Conservation (phyloP, 2,797 vertebrate genomes). For the Cirrhinus mrigala region DNA sequence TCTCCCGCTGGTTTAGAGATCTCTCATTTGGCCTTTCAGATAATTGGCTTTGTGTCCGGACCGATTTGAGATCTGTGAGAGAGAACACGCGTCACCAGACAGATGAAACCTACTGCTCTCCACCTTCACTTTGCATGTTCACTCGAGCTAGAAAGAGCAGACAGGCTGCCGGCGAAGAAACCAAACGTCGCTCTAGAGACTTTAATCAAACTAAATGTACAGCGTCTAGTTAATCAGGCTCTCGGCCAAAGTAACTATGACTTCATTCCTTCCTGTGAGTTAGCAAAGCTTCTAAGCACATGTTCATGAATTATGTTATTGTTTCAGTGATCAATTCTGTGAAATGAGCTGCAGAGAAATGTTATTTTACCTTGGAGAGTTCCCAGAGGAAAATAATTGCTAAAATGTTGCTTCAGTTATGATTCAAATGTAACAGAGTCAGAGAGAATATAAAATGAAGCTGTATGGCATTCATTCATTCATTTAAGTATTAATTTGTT, state of each 20-base stretch:
- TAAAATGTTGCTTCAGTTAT: neutral
- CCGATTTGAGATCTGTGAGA: slow-evolving; percentile 73
- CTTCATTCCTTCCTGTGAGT: slow-evolving; percentile 13
- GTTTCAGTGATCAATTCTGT: slow-evolving; percentile 10
- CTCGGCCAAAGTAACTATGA: slow-evolving; percentile 24
- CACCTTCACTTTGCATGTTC: slow-evolving; percentile 21
- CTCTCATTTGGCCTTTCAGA: slow-evolving; percentile 78
- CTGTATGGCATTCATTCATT: neutral
- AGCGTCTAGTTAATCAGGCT: slow-evolving; percentile 18
- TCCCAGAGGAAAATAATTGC: neutral
- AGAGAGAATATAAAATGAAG: neutral
- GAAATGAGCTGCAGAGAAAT: neutral
- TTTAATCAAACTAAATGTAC: slow-evolving; percentile 27
- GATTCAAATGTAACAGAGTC: neutral
- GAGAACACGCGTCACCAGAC: slow-evolving; percentile 58
- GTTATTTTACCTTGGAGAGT: neutral
- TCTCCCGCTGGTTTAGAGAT: slow-evolving; percentile 63
- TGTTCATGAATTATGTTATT: slow-evolving; percentile 14
- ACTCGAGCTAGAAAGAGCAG: neutral
- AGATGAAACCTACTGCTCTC: slow-evolving; percentile 52
- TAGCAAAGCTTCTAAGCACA: neutral
- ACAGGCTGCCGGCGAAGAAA: neutral
- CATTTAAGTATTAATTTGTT: neutral
- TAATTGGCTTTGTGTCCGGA: slow-evolving; percentile 80
- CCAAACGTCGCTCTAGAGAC: neutral